Evolutionary conservation across 2,797 vertebrate species (phyloP).

Genomic region (Siniperca scherzeri): DNA sequence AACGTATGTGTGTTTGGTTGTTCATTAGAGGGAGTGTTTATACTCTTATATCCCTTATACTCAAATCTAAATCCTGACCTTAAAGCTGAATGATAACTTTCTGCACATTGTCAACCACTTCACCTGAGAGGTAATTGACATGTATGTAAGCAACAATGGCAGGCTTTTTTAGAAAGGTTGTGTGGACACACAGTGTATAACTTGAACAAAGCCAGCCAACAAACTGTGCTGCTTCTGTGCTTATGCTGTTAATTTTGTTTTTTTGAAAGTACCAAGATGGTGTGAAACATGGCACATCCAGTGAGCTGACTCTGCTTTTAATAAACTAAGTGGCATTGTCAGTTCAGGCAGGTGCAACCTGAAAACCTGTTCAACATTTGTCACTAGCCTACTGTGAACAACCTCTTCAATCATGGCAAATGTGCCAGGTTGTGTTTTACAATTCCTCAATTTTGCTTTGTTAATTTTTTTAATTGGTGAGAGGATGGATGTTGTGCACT

Average conservation of each 20-base stretch:
- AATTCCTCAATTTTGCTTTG: not conserved
- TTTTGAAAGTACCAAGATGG: slow-evolving; percentile 23
- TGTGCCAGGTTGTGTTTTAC: not conserved
- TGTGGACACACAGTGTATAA: slow-evolving; percentile 6
- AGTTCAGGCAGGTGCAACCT: slow-evolving; percentile 20
- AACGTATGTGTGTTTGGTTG: not conserved
- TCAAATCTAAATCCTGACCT: not conserved
- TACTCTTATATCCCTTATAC: not conserved
- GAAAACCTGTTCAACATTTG: slow-evolving; percentile 24
- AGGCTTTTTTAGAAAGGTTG: slow-evolving; percentile 14
- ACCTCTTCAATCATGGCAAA: slow-evolving; percentile 5
- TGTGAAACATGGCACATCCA: slow-evolving; percentile 23
- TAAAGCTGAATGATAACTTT: not conserved
- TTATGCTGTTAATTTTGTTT: slow-evolving; percentile 27
- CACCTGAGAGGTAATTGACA: not conserved
- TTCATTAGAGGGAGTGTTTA: not conserved
- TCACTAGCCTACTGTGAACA: not conserved
- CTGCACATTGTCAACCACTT: not conserved
- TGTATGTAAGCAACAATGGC: slow-evolving; percentile 5
- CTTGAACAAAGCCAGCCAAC: slow-evolving; percentile 7
- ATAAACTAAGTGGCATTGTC: slow-evolving; percentile 7
- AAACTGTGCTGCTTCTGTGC: slow-evolving; percentile 13
- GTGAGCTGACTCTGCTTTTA: slow-evolving; percentile 30
- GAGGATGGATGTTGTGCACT: not conserved
- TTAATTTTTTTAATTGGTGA: not conserved